Conservation (phyloP, 2,797 vertebrate species). For the Choloepus didactylus region DNA sequence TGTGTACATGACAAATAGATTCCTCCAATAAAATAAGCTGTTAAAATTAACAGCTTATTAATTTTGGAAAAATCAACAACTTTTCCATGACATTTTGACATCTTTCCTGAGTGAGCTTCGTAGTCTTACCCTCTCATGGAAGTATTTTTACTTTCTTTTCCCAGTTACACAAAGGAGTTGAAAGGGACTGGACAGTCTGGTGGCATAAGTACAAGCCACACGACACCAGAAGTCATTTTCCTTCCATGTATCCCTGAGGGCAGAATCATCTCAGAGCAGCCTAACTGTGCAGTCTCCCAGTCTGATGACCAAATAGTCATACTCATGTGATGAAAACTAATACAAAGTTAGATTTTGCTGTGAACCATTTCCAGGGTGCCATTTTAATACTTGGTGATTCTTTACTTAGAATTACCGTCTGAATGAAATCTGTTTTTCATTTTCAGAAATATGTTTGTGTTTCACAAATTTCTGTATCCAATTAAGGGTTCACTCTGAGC, state of each 20-base stretch:
- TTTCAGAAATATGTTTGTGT: neutral
- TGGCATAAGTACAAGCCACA: neutral
- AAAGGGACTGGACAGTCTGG: neutral
- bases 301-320: neutral
- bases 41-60: slow-evolving; percentile 48
- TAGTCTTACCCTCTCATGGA: neutral
- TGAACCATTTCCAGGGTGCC: neutral
- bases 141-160: neutral
- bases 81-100: slow-evolving; percentile 18
- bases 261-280: neutral
- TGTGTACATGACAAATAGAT: slow-evolving; percentile 44
- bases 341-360: neutral
- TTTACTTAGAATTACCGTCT: neutral
- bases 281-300: too few species aligned
- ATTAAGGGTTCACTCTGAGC: neutral
- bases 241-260: neutral
- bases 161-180: neutral
- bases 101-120: neutral
- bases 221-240: neutral
- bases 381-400: slow-evolving; percentile 35
- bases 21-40: slow-evolving; percentile 29
- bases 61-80: neutral
- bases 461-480: slow-evolving; percentile 13
- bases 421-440: slow-evolving; percentile 21
- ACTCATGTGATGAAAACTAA: neutral